phyloP scores from a whole-genome alignment of 2,797 vertebrate genomes.

The Coccyzus lansbergi region DNA sequence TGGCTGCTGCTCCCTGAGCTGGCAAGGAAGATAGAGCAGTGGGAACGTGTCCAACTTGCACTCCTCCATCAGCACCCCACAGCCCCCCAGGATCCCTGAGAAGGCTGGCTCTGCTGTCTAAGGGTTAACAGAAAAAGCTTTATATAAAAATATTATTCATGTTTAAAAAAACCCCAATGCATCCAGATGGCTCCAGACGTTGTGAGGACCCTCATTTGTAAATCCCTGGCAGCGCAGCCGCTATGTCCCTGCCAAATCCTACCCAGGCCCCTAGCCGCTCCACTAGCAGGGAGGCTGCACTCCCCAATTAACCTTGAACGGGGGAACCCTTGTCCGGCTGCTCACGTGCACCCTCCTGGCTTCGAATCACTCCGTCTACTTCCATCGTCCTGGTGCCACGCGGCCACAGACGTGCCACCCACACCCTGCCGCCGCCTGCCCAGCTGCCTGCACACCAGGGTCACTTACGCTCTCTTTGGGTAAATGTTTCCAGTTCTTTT shows the following conservation, averaged over 20 bases:
- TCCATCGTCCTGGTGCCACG: accelerated
- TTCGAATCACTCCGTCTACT: background rate
- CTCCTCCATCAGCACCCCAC: accelerated
- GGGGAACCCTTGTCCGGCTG: accelerated
- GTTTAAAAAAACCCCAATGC: background rate
- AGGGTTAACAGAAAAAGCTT: constrained; percentile 59
- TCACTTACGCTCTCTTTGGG: constrained; percentile 88
- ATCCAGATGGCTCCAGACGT: constrained; percentile 57
- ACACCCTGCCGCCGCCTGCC: background rate
- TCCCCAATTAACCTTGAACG: background rate
- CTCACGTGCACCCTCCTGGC: background rate
- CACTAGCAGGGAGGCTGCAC: background rate
- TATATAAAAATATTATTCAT: background rate
- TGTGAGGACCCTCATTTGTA: background rate
- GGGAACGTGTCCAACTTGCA: accelerated
- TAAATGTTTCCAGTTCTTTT: constrained; percentile 86
- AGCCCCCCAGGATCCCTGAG: background rate
- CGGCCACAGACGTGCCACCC: accelerated
- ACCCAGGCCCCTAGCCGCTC: background rate
- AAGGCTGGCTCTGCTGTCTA: background rate
- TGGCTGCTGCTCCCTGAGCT: background rate
- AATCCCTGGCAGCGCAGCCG: constrained; percentile 23
- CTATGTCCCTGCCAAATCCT: constrained; percentile 5
- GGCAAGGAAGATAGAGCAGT: background rate
- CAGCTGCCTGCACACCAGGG: accelerated